These are phyloP conservation scores for Emydocephalus ijimae DNA, from an alignment of 2,113 vertebrate genomes.

Conservation along the genomic window DNA sequence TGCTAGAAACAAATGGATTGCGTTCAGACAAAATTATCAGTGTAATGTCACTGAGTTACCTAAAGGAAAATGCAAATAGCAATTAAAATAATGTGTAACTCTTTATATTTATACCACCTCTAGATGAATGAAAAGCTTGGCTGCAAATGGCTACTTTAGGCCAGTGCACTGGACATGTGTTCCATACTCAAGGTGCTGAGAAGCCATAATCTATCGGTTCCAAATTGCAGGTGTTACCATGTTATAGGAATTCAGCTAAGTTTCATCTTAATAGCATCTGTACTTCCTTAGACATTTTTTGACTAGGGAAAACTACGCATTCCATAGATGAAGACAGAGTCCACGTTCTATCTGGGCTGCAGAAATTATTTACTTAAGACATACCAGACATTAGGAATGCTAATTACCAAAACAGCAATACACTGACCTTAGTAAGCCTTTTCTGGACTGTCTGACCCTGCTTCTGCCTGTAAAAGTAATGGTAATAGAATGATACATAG, in stretches of 20 bases:
- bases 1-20: constrained; percentile 7
- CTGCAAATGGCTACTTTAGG: background rate
- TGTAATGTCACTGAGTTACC: background rate
- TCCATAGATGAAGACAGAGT: background rate
- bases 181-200: background rate
- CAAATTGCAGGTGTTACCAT: background rate
- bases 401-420: background rate
- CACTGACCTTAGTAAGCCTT: constrained; percentile 79
- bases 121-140: background rate
- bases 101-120: background rate
- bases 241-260: background rate
- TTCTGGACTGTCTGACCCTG: constrained; percentile 83
- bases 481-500: constrained; percentile 88
- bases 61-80: background rate
- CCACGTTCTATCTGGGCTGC: background rate
- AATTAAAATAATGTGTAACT: background rate
- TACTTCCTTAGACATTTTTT: background rate
- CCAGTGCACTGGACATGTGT: background rate
- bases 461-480: constrained; percentile 84
- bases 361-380: background rate
- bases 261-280: background rate
- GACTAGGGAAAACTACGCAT: background rate
- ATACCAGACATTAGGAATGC: background rate
- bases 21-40: background rate
- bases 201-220: background rate